Base-by-base conservation (phyloP, 2,797 vertebrate genomes). In the Enteromius paludinosus region DNA sequence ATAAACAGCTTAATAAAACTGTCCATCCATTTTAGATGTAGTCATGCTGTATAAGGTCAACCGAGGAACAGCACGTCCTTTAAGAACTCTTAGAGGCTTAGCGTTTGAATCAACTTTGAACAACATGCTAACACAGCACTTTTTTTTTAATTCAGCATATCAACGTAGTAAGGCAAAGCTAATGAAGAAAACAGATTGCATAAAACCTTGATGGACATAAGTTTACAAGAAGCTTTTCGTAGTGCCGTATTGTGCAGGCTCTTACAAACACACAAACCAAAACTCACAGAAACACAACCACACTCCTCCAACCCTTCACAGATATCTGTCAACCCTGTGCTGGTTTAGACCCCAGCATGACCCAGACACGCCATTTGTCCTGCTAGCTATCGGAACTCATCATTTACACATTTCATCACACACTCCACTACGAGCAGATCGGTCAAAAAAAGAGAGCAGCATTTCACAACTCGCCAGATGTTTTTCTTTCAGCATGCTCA, bases 361-460 rank as follows among this genome's bases (percentile, higher is more conserved):
- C 75, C 88, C 79, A 81, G 52, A 49, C n/a, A 71, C 82, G 78
- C 89, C 90, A 92, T 93, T 91, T 93, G 91, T 83, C 90, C 79
- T 33, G 56, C 76, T 54, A 59, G 78, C 72, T 90, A 89, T 85
- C 79, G 82, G 83, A 81, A 84, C 33, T 71, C 79, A 85, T 88
- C 79, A 71, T 72, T 83, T 79, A 70, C 80, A 72, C 56, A 52
- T 75, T 81, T 84, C 79, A 43, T 78, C 87, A 84, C 80, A 87
- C 69, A 75, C 59, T 52, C 47, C 35, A 41, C 49, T 38, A 83
- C 49, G 28, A 82, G 30, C 3, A 28, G 4, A 52, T 47, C 17
- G 28, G 8, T 11, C 52, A 1, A 3, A 45, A 12, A 20, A n/a
- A n/a, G n/a, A 72, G 68, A n/a, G 33, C 14, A 56, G 18, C 9